These are phyloP conservation scores for Lithosia quadra DNA, from an alignment of 2,888 invertebrate species.

Conservation along the genomic window DNA sequence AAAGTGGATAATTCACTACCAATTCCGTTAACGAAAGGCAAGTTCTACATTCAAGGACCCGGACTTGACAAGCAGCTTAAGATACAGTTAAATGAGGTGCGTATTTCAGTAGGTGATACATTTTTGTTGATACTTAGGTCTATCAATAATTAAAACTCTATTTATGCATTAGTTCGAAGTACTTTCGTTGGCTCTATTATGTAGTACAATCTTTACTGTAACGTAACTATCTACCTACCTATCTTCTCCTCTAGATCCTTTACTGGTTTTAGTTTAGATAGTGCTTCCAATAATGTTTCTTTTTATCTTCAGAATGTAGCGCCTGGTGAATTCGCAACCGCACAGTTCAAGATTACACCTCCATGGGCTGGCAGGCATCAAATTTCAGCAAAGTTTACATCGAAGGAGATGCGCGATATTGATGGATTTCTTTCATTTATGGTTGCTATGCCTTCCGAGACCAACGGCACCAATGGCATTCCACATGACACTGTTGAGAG, in stretches of 20 bases:
- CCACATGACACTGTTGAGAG: slow-evolving; percentile 64
- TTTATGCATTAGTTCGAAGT: too few species aligned
- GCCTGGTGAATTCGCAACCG: slow-evolving; percentile 90
- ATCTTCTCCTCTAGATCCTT: too few species aligned
- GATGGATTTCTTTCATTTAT: slow-evolving; percentile 94
- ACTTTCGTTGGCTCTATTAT: too few species aligned
- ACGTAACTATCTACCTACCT: too few species aligned
- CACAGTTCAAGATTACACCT: slow-evolving; percentile 92
- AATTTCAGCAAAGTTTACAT: slow-evolving; percentile 94
- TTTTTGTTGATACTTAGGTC: neutral
- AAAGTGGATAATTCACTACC: slow-evolving; percentile 94
- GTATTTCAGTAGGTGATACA: slow-evolving; percentile 15
- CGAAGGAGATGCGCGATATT: slow-evolving; percentile 95
- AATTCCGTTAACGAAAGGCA: slow-evolving; percentile 90
- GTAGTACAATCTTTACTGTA: too few species aligned
- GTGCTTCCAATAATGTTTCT: neutral
- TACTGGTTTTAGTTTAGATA: neutral
- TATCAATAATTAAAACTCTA: neutral
- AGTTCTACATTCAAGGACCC: slow-evolving; percentile 94
- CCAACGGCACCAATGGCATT: slow-evolving; percentile 67
- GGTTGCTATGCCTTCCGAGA: slow-evolving; percentile 73
- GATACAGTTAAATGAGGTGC: slow-evolving; percentile 89
- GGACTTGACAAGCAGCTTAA: slow-evolving; percentile 92
- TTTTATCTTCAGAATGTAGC: slow-evolving; percentile 57
- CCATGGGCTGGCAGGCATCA: slow-evolving; percentile 93